Conservation (phyloP, 2,888 invertebrate genomes). For the Galerucella pusilla region DNA sequence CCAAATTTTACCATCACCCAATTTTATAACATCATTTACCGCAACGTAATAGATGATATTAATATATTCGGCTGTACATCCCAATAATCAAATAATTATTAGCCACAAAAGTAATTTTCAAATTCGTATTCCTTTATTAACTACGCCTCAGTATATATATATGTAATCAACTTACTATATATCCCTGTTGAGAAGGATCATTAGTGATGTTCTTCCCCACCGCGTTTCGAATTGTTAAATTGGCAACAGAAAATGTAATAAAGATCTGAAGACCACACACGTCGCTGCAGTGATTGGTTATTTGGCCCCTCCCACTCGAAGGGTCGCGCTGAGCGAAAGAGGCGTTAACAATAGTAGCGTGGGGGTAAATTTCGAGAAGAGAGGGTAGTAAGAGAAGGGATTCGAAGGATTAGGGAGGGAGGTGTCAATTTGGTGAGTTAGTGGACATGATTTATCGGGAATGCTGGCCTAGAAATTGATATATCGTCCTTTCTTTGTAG, state of each 20-base stretch:
- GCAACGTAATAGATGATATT: not conserved
- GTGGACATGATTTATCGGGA: slow-evolving; percentile 53
- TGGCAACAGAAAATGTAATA: slow-evolving; percentile 64
- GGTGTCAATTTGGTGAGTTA: slow-evolving; percentile 56
- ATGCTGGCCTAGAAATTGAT: slow-evolving; percentile 53
- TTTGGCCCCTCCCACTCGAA: slow-evolving; percentile 53
- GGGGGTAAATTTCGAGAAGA: slow-evolving; percentile 23
- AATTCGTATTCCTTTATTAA: slow-evolving; percentile 9
- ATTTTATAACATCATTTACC: not conserved
- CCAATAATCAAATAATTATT: not conserved
- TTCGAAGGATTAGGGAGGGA: slow-evolving; percentile 37
- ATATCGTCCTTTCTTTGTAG: slow-evolving; percentile 52
- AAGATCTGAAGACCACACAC: slow-evolving; percentile 67
- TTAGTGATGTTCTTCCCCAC: slow-evolving; percentile 54
- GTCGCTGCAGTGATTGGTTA: slow-evolving; percentile 64
- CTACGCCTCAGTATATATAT: slow-evolving; percentile 9
- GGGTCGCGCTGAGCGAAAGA: slow-evolving; percentile 35
- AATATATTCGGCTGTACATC: not conserved
- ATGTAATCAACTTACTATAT: slow-evolving; percentile 40
- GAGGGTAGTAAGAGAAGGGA: slow-evolving; percentile 9
- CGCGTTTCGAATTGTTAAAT: slow-evolving; percentile 64
- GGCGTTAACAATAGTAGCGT: slow-evolving; percentile 22
- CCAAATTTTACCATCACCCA: not conserved
- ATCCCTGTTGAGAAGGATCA: slow-evolving; percentile 48
- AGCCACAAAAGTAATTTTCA: not conserved